Conservation (phyloP, 2,113 vertebrate species). For the Anarrhichthys ocellatus region DNA sequence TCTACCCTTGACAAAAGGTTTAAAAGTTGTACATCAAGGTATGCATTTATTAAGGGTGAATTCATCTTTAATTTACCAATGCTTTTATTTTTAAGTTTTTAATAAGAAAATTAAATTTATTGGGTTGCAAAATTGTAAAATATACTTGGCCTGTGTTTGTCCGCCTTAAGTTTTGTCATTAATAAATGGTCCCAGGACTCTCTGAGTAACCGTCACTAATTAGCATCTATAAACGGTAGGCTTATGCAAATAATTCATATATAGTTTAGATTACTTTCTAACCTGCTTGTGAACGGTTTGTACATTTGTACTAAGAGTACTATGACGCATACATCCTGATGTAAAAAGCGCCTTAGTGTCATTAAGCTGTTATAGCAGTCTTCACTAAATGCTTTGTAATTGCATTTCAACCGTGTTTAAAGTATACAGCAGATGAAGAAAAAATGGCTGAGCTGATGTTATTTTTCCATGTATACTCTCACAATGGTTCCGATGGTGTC, state of each 20-base stretch:
- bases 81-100: too few relatives aligned
- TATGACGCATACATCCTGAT: background rate
- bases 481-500: too few relatives aligned
- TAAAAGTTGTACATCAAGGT: too few relatives aligned
- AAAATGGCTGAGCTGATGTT: constrained; percentile 15
- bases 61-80: too few relatives aligned
- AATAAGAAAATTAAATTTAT: too few relatives aligned
- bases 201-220: background rate
- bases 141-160: background rate
- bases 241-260: background rate
- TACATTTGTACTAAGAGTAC: background rate
- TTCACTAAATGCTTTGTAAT: constrained; percentile 6
- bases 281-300: background rate
- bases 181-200: background rate
- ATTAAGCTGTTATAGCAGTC: background rate
- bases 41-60: too few relatives aligned
- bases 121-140: background rate
- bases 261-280: background rate
- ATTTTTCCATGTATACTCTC: background rate
- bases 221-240: background rate
- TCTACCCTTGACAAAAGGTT: too few relatives aligned
- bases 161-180: background rate
- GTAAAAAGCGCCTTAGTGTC: background rate
- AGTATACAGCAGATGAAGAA: constrained; percentile 21
- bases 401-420: constrained; percentile 1